Percentiles rank a stretch among this genome's conserved stretches.
These are phyloP conservation scores for Luffia ferchaultella DNA, from an alignment of 2,888 invertebrate species.

Conservation along the genomic window DNA sequence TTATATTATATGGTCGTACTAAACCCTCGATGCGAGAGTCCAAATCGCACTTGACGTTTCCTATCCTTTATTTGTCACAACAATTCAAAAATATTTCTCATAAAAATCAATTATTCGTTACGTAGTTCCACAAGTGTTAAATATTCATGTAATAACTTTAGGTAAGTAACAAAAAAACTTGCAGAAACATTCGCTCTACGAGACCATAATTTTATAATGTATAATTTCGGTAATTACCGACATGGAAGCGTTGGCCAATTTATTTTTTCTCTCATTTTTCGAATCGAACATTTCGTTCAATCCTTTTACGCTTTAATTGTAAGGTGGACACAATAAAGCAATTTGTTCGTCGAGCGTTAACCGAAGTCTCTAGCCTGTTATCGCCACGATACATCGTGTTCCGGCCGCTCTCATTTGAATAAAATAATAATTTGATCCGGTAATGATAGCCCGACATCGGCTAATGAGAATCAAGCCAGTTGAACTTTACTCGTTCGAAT, in stretches of 20 bases:
- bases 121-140: no score
- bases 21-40: no score
- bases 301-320: neutral
- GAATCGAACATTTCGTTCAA: neutral
- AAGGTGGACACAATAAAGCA: neutral
- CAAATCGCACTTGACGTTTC: no score
- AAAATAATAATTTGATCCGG: slow-evolving; percentile 3
- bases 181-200: no score
- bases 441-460: neutral
- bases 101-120: no score
- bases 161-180: no score
- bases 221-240: neutral
- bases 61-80: no score
- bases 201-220: no score
- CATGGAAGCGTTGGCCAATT: neutral
- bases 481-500: neutral
- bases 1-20: no score
- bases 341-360: neutral
- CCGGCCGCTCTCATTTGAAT: slow-evolving; percentile 1
- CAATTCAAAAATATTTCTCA: no score
- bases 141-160: no score
- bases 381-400: neutral
- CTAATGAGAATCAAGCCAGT: neutral
- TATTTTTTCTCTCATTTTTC: neutral
- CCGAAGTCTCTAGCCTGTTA: neutral